phyloP scores from a whole-genome alignment of 2,113 vertebrate genomes.

The Beaufortia kweichowensis region DNA sequence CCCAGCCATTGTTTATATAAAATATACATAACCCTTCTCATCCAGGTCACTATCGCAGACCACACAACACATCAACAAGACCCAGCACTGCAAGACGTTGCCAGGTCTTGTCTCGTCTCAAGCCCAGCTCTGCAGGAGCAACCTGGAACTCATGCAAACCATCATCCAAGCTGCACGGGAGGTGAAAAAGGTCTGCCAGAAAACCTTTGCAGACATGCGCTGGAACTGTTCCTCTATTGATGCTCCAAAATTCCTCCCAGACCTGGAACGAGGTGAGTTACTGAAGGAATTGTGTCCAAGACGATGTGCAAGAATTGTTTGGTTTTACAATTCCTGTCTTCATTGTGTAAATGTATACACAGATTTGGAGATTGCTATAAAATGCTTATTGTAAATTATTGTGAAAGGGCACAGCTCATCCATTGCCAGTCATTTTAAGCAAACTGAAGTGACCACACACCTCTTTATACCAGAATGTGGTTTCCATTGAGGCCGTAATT shows the following conservation, averaged over 20 bases:
- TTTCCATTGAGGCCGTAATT: slow-evolving; percentile 23
- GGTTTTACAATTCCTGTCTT: neutral
- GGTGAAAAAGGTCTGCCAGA: slow-evolving; percentile 92
- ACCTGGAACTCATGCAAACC: slow-evolving; percentile 97
- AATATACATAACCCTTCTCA: neutral
- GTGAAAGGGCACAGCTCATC: neutral
- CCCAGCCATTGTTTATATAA: slow-evolving; percentile 14
- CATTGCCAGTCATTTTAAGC: neutral
- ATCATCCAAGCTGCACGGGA: slow-evolving; percentile 88
- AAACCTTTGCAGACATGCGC: slow-evolving; percentile 92
- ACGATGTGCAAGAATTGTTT: neutral
- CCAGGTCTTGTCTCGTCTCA: slow-evolving; percentile 92
- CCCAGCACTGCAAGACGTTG: slow-evolving; percentile 93
- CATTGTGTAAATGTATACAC: neutral
- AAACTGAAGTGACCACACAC: slow-evolving; percentile 26
- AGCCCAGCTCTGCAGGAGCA: slow-evolving; percentile 93
- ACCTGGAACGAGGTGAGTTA: slow-evolving; percentile 92
- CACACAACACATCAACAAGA: slow-evolving; percentile 88
- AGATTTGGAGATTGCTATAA: slow-evolving; percentile 9
- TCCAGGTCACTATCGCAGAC: slow-evolving; percentile 86
- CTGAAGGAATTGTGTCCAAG: neutral
- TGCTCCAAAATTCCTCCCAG: slow-evolving; percentile 86
- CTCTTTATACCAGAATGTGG: neutral
- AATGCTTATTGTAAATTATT: neutral
- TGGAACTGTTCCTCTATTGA: slow-evolving; percentile 99